Base-by-base conservation (phyloP, 2,888 invertebrate species). In the Drosophila lacicola region DNA sequence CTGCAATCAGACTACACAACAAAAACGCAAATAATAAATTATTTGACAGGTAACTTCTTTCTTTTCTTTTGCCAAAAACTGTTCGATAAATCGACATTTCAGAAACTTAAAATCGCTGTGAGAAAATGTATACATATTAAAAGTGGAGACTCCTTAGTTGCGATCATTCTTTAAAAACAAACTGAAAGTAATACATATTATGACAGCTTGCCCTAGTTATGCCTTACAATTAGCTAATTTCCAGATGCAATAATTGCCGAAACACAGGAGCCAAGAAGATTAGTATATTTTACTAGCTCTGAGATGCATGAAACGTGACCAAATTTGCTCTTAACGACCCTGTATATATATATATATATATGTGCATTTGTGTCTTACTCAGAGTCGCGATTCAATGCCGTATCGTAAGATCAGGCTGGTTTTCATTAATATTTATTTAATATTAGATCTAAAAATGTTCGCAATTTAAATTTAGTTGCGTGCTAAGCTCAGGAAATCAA, bases 381-480 rank as follows among this genome's bases (percentile, higher is more conserved):
- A 45, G 25, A 39, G 6, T 34, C 25, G 37, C 42, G n/a, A 46
- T 68, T 66, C 75, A 71, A 70, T 70, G 66, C 8, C 61, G 34
- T 5, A 13, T 25, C 11, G 41, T 13, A 33, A 66, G 44, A 55
- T 14, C 44, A 33, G 56, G 42, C 64, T 67, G 56, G 33, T 66
- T 63, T 80, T 75, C 80, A 85, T 80, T 85, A 66, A 80, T 69
- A 39, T 57, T 60, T 53, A 36, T 47, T 66, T 62, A 41, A 58
- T 29, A 29, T 29, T 34, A 70, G 66, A 51, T 57, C 45, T 51
- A 66, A 42, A 66, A 39, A 47, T 42, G 42, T 63, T 63, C 56
- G 50, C 73, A 75, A 82, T 80, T 74, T 75, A 70, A 76, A 74
- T 74, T 64, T 74, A 82, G 72, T 85, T 85, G 85, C 87, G 87